Conservation (phyloP, 2,888 invertebrate genomes). For the Enchytraeus crypticus region DNA sequence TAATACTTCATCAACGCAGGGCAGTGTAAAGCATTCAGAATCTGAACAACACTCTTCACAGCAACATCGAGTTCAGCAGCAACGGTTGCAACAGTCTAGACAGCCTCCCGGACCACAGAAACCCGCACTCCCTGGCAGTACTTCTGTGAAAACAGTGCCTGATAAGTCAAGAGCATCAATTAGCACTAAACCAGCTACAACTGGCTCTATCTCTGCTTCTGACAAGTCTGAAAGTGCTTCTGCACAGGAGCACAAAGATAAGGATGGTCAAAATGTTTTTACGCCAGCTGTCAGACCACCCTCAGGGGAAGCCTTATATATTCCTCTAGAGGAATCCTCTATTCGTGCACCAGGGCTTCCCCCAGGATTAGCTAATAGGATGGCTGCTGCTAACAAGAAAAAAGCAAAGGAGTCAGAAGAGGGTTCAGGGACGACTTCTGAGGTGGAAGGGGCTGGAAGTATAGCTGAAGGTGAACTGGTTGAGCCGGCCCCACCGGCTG, state of each 20-base stretch:
- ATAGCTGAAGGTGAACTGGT: slow-evolving; percentile 7
- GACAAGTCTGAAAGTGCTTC: too few relatives aligned
- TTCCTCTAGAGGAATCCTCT: not conserved
- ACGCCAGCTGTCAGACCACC: not conserved
- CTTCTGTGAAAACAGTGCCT: too few relatives aligned
- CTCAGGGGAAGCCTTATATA: not conserved
- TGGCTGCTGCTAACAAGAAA: not conserved
- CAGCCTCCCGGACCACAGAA: not conserved
- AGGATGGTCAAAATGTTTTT: too few relatives aligned
- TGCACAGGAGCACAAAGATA: too few relatives aligned
- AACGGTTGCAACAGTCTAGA: not conserved
- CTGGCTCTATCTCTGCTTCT: too few relatives aligned
- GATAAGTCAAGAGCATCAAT: too few relatives aligned
- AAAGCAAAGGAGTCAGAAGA: not conserved
- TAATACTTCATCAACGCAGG: slow-evolving; percentile 67
- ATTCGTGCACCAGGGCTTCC: not conserved
- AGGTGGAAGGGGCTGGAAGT: not conserved
- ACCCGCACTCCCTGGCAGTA: not conserved
- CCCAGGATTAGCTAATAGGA: not conserved
- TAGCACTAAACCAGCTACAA: too few relatives aligned
- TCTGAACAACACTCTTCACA: not conserved
- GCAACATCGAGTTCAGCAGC: not conserved
- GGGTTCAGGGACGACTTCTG: not conserved
- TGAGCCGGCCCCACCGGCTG: slow-evolving; percentile 30
- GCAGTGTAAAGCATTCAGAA: not conserved